Evolutionary conservation across 2,113 vertebrate species (phyloP).

Genomic region (Daphoenositta chrysoptera): DNA sequence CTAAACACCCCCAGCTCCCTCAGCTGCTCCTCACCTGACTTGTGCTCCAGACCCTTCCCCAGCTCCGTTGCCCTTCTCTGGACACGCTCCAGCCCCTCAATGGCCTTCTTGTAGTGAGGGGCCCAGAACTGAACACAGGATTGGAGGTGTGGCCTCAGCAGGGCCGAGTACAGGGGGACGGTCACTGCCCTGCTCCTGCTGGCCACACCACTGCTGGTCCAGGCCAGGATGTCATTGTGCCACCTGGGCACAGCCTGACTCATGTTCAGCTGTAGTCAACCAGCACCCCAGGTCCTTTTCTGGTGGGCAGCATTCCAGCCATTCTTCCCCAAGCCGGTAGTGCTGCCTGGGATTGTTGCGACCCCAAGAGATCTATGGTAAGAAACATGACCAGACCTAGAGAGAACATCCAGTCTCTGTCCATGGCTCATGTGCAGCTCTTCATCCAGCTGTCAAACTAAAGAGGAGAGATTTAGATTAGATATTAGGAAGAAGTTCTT

Average conservation of each 20-base stretch:
- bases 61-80: accelerated
- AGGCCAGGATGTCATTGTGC: accelerated
- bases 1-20: neutral
- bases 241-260: accelerated
- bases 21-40: accelerated
- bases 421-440: neutral
- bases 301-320: accelerated
- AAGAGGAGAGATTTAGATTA: neutral
- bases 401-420: accelerated
- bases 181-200: accelerated
- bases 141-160: accelerated
- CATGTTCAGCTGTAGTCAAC: accelerated
- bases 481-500: neutral
- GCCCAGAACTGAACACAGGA: neutral
- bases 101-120: neutral
- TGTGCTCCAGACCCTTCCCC: neutral
- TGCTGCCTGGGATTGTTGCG: neutral
- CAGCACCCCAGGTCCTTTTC: neutral
- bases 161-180: accelerated
- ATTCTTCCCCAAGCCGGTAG: accelerated
- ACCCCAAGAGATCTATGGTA: neutral
- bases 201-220: neutral
- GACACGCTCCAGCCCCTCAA: accelerated
- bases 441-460: neutral
- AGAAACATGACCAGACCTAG: neutral